Conservation (phyloP, 2,888 invertebrate species). For the Steinernema carpocapsae region DNA sequence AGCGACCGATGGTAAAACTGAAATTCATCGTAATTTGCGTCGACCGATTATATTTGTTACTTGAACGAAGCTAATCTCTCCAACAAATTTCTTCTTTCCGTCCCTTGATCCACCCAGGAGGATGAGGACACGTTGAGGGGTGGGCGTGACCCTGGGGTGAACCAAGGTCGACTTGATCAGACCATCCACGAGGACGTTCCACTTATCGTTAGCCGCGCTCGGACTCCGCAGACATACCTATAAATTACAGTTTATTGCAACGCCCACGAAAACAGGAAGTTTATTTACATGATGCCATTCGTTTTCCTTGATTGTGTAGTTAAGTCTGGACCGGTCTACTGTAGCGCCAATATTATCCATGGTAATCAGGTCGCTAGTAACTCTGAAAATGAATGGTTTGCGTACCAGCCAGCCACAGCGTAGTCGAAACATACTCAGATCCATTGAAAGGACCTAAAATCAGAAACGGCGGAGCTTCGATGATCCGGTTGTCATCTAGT, state of each 20-base stretch:
- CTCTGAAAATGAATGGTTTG: not conserved
- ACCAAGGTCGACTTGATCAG: not conserved
- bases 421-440: not conserved
- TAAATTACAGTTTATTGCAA: not conserved
- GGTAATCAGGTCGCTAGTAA: not conserved
- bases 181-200: constrained; percentile 25
- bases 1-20: constrained; percentile 23
- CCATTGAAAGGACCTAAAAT: constrained; percentile 15
- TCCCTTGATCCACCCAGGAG: not conserved
- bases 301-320: constrained; percentile 31
- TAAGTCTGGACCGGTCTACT: not conserved
- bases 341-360: constrained; percentile 11
- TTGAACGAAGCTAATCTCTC: constrained; percentile 28
- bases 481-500: not conserved
- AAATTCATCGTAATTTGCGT: not conserved
- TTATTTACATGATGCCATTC: constrained; percentile 5
- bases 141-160: constrained; percentile 3
- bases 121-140: not conserved
- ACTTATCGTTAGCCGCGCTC: not conserved
- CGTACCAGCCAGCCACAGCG: not conserved
- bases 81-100: not conserved
- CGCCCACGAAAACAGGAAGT: no score
- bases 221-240: constrained; percentile 17
- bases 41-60: not conserved
- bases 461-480: constrained; percentile 18